Evolutionary conservation across 2,797 vertebrate genomes (phyloP).

Genomic region (Spinus pinus): DNA sequence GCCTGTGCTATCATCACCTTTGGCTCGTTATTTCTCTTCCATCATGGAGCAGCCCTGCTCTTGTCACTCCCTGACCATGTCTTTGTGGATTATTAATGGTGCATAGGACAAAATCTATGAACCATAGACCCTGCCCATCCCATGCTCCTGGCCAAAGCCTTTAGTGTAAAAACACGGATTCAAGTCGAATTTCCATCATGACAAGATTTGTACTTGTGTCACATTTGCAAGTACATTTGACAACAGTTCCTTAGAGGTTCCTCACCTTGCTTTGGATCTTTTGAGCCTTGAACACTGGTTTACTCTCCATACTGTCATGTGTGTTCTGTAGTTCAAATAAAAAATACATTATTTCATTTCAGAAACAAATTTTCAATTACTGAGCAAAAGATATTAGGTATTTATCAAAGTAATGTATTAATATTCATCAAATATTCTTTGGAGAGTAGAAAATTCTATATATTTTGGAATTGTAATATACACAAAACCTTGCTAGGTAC

Average conservation of each 20-base stretch:
- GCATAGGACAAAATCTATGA: not conserved
- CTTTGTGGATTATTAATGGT: not conserved
- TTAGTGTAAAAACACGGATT: not conserved
- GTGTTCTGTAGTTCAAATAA: not conserved
- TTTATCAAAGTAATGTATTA: not conserved
- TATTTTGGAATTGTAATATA: not conserved
- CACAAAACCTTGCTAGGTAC: not conserved
- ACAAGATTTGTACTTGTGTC: not conserved
- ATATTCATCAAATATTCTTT: not conserved
- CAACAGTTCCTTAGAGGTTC: not conserved
- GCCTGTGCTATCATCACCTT: not conserved
- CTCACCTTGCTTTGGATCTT: constrained; percentile 56
- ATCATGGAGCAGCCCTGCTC: not conserved
- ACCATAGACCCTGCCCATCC: not conserved
- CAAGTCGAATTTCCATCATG: not conserved
- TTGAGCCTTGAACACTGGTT: constrained; percentile 37
- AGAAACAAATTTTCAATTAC: not conserved
- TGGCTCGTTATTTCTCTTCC: not conserved
- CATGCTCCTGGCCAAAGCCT: not conserved
- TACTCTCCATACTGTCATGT: not conserved
- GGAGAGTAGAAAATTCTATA: not conserved
- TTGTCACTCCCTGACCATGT: not conserved
- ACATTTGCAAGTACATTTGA: not conserved
- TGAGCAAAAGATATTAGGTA: not conserved
- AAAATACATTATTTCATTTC: not conserved